Evolutionary conservation across 2,113 vertebrate genomes (phyloP).

Genomic region (Turdus rufiventris): DNA sequence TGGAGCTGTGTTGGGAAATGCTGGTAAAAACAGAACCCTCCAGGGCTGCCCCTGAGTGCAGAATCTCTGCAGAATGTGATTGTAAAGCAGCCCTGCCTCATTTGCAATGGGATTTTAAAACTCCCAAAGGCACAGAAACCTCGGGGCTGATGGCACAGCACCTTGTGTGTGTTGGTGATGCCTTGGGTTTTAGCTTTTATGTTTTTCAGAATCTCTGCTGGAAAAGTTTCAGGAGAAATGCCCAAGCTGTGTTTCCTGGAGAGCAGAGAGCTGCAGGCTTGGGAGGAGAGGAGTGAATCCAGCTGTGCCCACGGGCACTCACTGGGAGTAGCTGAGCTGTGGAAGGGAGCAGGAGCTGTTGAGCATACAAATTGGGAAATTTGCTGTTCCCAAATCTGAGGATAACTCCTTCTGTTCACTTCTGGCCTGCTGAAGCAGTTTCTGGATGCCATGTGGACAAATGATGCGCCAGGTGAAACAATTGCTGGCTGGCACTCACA

Average conservation of each 20-base stretch:
- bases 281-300: neutral
- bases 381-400: neutral
- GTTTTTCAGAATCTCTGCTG: neutral
- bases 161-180: neutral
- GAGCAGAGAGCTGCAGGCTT: neutral
- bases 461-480: neutral
- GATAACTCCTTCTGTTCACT: neutral
- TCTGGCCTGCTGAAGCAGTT: neutral
- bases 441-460: neutral
- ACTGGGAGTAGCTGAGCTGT: neutral
- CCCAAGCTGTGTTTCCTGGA: neutral
- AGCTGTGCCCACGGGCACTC: neutral
- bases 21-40: neutral
- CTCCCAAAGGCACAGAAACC: constrained; percentile 25
- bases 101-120: neutral
- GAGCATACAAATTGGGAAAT: neutral
- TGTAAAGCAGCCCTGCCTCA: constrained; percentile 35
- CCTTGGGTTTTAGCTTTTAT: too few relatives aligned
- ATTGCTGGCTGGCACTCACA: neutral
- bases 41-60: neutral
- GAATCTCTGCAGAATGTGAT: neutral
- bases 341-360: neutral
- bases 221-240: neutral
- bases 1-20: neutral
- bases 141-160: neutral